These are phyloP conservation scores for Bagarius yarrelli DNA, from an alignment of 2,113 vertebrate species.

Conservation along the genomic window DNA sequence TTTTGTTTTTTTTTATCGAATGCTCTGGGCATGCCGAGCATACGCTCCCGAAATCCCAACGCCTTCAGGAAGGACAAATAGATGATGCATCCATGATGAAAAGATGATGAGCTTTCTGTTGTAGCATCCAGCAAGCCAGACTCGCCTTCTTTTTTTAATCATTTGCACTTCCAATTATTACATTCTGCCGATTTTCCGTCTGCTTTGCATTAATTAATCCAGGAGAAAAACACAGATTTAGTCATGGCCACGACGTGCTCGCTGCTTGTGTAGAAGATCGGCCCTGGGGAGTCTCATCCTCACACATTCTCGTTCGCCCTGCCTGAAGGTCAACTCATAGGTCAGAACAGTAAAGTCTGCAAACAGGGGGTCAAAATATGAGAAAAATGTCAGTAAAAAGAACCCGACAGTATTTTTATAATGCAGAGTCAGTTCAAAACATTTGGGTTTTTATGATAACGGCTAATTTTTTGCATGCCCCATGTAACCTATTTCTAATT, in stretches of 20 bases:
- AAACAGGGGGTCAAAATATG: neutral
- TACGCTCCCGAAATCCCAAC: constrained; percentile 38
- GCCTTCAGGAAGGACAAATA: constrained; percentile 34
- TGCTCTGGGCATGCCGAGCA: constrained; percentile 29
- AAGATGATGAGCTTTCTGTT: constrained; percentile 17
- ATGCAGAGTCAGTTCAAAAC: neutral
- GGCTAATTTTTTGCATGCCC: neutral
- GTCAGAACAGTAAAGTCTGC: neutral
- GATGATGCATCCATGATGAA: constrained; percentile 32
- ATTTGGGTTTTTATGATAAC: neutral
- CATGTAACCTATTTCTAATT: neutral
- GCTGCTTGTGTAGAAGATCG: constrained; percentile 4
- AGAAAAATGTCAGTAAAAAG: neutral
- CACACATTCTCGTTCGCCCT: neutral
- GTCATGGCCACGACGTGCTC: constrained; percentile 1
- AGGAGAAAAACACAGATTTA: constrained; percentile 17
- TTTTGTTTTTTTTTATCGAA: constrained; percentile 24
- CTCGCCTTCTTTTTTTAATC: constrained; percentile 6
- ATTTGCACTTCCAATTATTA: constrained; percentile 32
- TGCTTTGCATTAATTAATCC: constrained; percentile 20
- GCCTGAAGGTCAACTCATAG: neutral
- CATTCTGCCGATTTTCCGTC: neutral
- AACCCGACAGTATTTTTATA: neutral
- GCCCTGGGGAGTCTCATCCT: neutral
- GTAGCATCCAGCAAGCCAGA: neutral